phyloP scores from a whole-genome alignment of 2,113 vertebrate species.

The Sus scrofa region DNA sequence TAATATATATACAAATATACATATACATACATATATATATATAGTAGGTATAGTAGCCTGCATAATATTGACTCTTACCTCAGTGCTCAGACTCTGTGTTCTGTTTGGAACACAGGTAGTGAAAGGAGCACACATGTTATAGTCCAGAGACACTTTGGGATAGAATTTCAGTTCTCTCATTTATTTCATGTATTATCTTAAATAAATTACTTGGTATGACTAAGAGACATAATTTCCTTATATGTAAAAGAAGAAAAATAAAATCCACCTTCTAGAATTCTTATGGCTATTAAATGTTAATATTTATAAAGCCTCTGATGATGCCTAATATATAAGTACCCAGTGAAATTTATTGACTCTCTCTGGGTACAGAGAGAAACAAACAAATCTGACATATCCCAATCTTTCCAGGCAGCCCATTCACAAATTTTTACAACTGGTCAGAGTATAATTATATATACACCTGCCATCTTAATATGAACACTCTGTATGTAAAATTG shows the following conservation, averaged over 20 bases:
- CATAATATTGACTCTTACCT: neutral
- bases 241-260: neutral
- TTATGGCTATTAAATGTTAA: neutral
- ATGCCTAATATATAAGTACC: neutral
- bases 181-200: neutral
- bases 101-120: neutral
- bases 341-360: neutral
- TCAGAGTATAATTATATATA: neutral
- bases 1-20: neutral
- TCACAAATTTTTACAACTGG: neutral
- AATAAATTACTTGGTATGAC: neutral
- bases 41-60: neutral
- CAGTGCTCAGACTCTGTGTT: neutral
- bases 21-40: no score
- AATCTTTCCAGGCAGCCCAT: neutral
- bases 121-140: neutral
- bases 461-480: neutral
- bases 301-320: constrained; percentile 14
- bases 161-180: neutral
- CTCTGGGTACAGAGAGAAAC: neutral
- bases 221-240: neutral
- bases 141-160: neutral
- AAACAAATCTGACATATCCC: neutral
- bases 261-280: neutral
- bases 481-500: neutral